Base-by-base conservation (phyloP, 1,140 invertebrate species). In the Bombus vancouverensis region DNA sequence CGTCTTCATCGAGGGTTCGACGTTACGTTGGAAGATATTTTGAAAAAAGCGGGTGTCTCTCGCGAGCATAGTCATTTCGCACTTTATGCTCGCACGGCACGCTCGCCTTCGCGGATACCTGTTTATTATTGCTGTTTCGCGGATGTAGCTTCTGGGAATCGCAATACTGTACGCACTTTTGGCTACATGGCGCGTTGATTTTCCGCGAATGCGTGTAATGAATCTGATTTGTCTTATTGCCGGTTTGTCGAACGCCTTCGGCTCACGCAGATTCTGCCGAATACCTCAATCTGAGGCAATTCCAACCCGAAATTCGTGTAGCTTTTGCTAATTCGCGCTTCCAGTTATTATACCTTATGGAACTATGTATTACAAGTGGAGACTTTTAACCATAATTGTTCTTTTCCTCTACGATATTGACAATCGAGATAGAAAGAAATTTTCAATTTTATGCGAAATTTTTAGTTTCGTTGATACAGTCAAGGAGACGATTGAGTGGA, bases 81-180 rank as follows among this genome's bases (percentile, higher is more conserved):
- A 25, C 42, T 76, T 83, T 83, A 83, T 76, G 81, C 44, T 47
- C 72, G 25, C 42, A 22, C 59, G 9, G 81, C 81, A 83, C 81
- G 81, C 81, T 83, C 47, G 13, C 18, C 47, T 53, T 53, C 18
- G 47, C 15, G 42, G 34, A 47, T 75, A 83, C 62, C 81, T 66
- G 59, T 76, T 75, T 68, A 83, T 83, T 83, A 83, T 76, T 83
- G 62, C 80, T 57, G 47, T 37, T 25, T 44, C 44, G 34, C 80
- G n/a, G n/a, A 28, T 53, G 47, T 22, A 66, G 44, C 22, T 83
- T 83, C 81, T 22, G 15, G 3, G 81, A 83, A 82, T 6, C 15
- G 71, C 32, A 68, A 76, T 42, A 65, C 1, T 59, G 80, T 62
- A 34, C 42, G 42, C 53, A 73, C 5, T n/a, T n/a, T 34, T 18